Percentiles rank a stretch among this genome's conserved stretches.
These are phyloP conservation scores for Rhyzopertha dominica DNA, from an alignment of 1,140 invertebrate species.

Conservation along the genomic window DNA sequence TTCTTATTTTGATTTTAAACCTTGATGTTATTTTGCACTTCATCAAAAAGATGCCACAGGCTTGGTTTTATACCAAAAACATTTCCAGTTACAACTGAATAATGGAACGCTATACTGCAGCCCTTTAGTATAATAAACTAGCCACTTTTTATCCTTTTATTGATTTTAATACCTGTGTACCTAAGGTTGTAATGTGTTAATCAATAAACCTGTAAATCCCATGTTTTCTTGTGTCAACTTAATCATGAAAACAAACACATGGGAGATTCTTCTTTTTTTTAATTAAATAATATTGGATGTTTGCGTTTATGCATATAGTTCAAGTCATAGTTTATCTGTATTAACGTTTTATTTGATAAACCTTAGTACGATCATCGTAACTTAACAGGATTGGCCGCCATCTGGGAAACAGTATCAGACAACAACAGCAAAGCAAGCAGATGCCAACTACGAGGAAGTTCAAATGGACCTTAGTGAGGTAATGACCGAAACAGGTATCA, in stretches of 20 bases:
- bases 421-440: slow-evolving; percentile 27
- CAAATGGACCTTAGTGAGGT: slow-evolving; percentile 59
- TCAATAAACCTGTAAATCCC: not conserved
- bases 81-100: too few species aligned
- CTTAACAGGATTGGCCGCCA: slow-evolving; percentile 35
- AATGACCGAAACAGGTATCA: too few species aligned
- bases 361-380: slow-evolving; percentile 37
- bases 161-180: slow-evolving; percentile 1
- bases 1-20: slow-evolving; percentile 14
- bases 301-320: too few species aligned
- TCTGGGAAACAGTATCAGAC: slow-evolving; percentile 18
- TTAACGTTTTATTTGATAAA: slow-evolving; percentile 27
- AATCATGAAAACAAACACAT: too few species aligned
- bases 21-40: slow-evolving; percentile 2
- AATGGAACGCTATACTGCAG: too few species aligned
- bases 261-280: too few species aligned
- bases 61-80: too few species aligned
- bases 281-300: too few species aligned
- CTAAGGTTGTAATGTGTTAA: slow-evolving; percentile 5
- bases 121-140: too few species aligned
- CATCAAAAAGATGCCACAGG: slow-evolving; percentile 3
- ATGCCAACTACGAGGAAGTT: slow-evolving; percentile 53
- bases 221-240: too few species aligned
- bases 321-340: slow-evolving; percentile 18
- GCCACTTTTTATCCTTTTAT: too few species aligned